Percentiles rank a stretch among this genome's conserved stretches.
phyloP scores from a whole-genome alignment of 1,140 invertebrate species.

The Fopius arisanus region DNA sequence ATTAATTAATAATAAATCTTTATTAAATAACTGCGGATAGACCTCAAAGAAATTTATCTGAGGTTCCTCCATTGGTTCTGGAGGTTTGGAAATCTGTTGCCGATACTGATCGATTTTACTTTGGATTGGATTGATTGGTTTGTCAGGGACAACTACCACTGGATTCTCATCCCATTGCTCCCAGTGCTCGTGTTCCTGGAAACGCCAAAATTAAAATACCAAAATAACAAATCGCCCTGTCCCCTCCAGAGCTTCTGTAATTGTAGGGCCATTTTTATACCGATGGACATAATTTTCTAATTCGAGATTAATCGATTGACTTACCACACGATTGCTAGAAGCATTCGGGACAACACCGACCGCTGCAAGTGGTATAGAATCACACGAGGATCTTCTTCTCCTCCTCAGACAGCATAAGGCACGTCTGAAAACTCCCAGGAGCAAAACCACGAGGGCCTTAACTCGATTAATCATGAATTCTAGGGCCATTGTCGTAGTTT shows the following conservation, averaged over 20 bases:
- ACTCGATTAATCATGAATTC: constrained; percentile 60
- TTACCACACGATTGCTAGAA: constrained; percentile 22
- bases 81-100: constrained; percentile 54
- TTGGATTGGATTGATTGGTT: constrained; percentile 62
- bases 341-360: constrained; percentile 63
- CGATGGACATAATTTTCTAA: too few species aligned
- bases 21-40: constrained; percentile 28
- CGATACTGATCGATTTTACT: constrained; percentile 68
- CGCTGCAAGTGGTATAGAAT: constrained; percentile 64
- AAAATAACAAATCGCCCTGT: too few species aligned
- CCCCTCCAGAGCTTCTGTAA: too few species aligned
- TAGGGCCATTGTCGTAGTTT: constrained; percentile 46
- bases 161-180: constrained; percentile 62
- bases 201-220: not conserved
- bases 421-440: constrained; percentile 62
- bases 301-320: too few species aligned
- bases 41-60: constrained; percentile 65
- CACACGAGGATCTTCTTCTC: constrained; percentile 62
- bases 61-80: constrained; percentile 47
- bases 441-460: constrained; percentile 62
- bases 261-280: too few species aligned
- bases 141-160: constrained; percentile 53
- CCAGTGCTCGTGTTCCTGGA: constrained; percentile 63
- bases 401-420: constrained; percentile 67
- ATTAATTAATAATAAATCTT: constrained; percentile 1